phyloP scores from a whole-genome alignment of 2,113 vertebrate species.

The Microcebus griseorufus region DNA sequence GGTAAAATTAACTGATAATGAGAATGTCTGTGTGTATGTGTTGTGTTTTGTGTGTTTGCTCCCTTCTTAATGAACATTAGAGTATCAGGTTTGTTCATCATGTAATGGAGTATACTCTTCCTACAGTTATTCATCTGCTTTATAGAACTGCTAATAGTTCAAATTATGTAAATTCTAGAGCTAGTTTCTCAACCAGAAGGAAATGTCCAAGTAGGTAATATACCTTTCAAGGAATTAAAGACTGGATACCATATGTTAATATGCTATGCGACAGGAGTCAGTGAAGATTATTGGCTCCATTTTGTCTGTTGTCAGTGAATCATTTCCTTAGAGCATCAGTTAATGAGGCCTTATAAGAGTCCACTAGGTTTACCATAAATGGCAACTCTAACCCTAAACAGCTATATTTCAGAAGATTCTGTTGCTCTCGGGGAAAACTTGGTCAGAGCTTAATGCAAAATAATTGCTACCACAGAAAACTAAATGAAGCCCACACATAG shows the following conservation, averaged over 20 bases:
- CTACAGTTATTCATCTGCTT: neutral
- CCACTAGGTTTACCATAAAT: constrained; percentile 31
- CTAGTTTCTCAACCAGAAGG: constrained; percentile 39
- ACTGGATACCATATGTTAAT: neutral
- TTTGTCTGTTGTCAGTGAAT: constrained; percentile 51
- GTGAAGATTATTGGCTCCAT: neutral
- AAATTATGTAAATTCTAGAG: constrained; percentile 38
- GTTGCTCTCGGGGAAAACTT: constrained; percentile 30
- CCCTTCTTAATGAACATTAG: neutral
- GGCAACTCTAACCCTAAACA: neutral
- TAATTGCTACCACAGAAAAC: constrained; percentile 37
- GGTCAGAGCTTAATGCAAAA: constrained; percentile 28
- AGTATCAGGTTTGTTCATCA: constrained; percentile 47
- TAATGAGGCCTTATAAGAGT: constrained; percentile 37
- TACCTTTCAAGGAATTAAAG: neutral
- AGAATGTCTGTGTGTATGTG: neutral
- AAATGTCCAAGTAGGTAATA: constrained; percentile 19
- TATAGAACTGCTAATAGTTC: constrained; percentile 30
- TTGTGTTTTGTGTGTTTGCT: neutral
- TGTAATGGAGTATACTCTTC: neutral
- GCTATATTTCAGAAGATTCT: constrained; percentile 45
- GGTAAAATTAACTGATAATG: neutral
- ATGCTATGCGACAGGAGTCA: neutral
- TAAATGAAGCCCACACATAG: constrained; percentile 35
- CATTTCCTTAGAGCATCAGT: constrained; percentile 50